These are phyloP conservation scores for Hypanus sabinus DNA, from an alignment of 2,113 vertebrate species.

Conservation along the genomic window DNA sequence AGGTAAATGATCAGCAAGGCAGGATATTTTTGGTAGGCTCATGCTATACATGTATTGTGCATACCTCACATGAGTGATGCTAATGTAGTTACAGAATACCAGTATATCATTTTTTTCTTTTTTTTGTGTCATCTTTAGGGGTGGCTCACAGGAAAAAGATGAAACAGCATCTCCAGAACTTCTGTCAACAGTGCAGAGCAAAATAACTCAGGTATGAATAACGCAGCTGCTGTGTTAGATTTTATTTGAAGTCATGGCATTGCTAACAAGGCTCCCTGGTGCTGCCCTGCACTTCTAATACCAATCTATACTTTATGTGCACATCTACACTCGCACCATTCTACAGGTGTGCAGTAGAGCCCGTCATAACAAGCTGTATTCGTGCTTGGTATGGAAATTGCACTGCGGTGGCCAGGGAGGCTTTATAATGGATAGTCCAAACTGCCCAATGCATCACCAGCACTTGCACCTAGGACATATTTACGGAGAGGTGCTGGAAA, in stretches of 20 bases:
- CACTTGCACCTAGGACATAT: too few relatives aligned
- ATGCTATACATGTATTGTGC: neutral
- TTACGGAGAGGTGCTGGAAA: too few relatives aligned
- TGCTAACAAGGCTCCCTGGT: neutral
- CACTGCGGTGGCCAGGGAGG: too few relatives aligned
- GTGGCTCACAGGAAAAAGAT: conserved; percentile 86
- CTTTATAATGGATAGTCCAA: too few relatives aligned
- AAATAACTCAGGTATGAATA: conserved; percentile 93
- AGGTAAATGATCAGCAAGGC: neutral
- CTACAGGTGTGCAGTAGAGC: too few relatives aligned
- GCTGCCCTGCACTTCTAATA: neutral
- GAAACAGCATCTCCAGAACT: conserved; percentile 85
- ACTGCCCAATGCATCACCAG: too few relatives aligned
- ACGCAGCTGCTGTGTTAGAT: too few relatives aligned
- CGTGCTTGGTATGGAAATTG: too few relatives aligned
- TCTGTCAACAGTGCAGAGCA: conserved; percentile 91
- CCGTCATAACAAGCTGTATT: too few relatives aligned
- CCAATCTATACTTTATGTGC: neutral
- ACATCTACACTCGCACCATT: too few relatives aligned
- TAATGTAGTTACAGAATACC: neutral
- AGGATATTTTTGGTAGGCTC: neutral
- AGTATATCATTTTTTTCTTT: conserved; percentile 32
- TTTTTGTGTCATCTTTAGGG: conserved; percentile 57
- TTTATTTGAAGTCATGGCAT: too few relatives aligned
- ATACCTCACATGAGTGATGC: neutral